phyloP scores from a whole-genome alignment of 2,888 invertebrate species.

The Coleophora deauratella region DNA sequence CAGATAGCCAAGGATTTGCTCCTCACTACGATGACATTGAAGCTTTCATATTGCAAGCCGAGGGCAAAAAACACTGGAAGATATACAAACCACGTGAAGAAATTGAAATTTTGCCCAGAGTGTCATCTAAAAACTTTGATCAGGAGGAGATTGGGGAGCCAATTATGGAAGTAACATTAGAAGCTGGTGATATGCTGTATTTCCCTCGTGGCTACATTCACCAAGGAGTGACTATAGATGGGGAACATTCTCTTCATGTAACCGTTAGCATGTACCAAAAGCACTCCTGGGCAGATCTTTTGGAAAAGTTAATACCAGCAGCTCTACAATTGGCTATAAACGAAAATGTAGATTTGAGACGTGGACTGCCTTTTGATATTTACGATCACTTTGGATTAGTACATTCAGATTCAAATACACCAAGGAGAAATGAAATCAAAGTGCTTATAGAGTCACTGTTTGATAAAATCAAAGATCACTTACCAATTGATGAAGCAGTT shows the following conservation, averaged over 20 bases:
- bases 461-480: conserved; percentile 71
- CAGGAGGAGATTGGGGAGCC: conserved; percentile 85
- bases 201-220: conserved; percentile 93
- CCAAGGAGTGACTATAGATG: conserved; percentile 85
- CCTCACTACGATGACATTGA: conserved; percentile 99
- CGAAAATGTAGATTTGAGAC: conserved; percentile 80
- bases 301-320: conserved; percentile 85
- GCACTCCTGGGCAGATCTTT: conserved; percentile 91
- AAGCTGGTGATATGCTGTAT: conserved; percentile 93
- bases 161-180: conserved; percentile 83
- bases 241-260: conserved; percentile 92
- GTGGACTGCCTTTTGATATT: conserved; percentile 87
- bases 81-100: conserved; percentile 85
- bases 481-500: conserved; percentile 84
- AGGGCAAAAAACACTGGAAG: conserved; percentile 96
- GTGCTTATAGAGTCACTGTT: conserved; percentile 72
- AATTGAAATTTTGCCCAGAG: conserved; percentile 83
- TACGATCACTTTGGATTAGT: conserved; percentile 83
- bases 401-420: conserved; percentile 68
- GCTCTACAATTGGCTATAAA: conserved; percentile 83
- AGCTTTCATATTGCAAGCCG: conserved; percentile 96
- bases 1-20: conserved; percentile 97
- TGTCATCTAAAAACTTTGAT: conserved; percentile 86
- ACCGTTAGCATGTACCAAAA: conserved; percentile 95
- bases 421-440: conserved; percentile 63